Evolutionary conservation across 2,113 vertebrate genomes (phyloP), one percentile per base, ranked within the genome.

Genomic region (Aegotheles bennettii): DNA sequence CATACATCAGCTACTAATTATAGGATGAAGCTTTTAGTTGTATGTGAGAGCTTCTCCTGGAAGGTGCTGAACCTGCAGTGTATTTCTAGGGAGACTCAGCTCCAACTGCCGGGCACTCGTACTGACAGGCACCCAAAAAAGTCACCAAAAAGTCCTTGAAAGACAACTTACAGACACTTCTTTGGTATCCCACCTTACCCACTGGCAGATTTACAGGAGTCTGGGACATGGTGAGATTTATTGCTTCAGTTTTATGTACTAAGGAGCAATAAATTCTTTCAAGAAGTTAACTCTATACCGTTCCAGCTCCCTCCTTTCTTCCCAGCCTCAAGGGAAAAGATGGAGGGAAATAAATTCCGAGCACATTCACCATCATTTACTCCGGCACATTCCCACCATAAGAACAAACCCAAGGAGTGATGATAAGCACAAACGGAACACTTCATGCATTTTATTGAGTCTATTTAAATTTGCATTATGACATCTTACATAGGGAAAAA

Each of bases 371-470:
- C 63, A 17, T 9, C 2, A 0, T 17, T 31, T 42, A 25, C 36
- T 95, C 70, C 85, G 79, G 59, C 13, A n/a, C 65, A 20, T 75
- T 86, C 75, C 97, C 95, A 91, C 17, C 31, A 0, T 60, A 33
- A 91, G 87, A 91, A 95, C 1, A 47, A 77, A 68, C 83, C 91
- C 97, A 85, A 96, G 96, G 94, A 98, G 95, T 97, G 96, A 98
- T 95, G 94, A 95, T 97, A 77, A 96, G 94, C 94, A 98, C 98
- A 98, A 95, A 92, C 97, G 23, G 47, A 97, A 96, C 93, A 94
- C 95, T 98, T 98, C 98, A 98, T 98, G 98, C 98, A 98, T 97
- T 98, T 98, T 98, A 98, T 98, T 98, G 97, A 97, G 96, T 97
- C 96, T 97, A 67, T 96, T 98, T 95, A 88, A 95, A 92, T 97